Evolutionary conservation across 2,888 invertebrate genomes (phyloP), one percentile per base, ranked within the genome.

Genomic region (Perithous albicinctus): DNA sequence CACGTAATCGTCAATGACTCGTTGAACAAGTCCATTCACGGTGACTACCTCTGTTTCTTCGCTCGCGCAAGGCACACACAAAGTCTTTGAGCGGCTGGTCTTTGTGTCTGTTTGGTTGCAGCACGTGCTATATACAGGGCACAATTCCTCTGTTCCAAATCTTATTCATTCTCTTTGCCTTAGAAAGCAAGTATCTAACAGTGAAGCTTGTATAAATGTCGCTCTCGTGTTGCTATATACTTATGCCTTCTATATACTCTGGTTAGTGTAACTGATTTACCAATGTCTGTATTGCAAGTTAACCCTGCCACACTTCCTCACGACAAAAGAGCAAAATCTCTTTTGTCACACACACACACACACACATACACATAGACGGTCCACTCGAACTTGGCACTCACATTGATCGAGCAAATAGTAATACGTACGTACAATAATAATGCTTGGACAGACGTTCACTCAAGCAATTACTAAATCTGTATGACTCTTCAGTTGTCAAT

Each of bases 1-100:
- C 78, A 74, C 78, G 73, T 79, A 79, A 74, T 79, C 67, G 12
- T 79, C 78, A 74, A 79, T 79, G 78, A 79, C 73, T 79, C 67
- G 78, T 48, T 64, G 78, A 79, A 74, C 46, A 43, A 74, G 74
- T 74, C 74, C 78, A 79, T 79, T 79, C 78, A 74, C 73, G 61
- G 66, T 69, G 73, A 59, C 72, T 78, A 10, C 32, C 18, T 29
- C 51, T 18, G 48, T 78, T 59, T 15, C 35, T 69, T 67, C 23
- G 26, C 67, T 61, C 66, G 29, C 20, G 43, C 7, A 23, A 35
- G n/a, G n/a, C n/a, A n/a, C n/a, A n/a, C 20, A 51, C 48, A 63
- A 43, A 66, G 41, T 66, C 54, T n/a, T 12, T 26, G 15, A 15
- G 1, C 23, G 51, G 7, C 8, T 51, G 7, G 0, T n/a, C 23